Conservation (phyloP, 2,797 vertebrate genomes). For the Schizothorax lantsangensis region DNA sequence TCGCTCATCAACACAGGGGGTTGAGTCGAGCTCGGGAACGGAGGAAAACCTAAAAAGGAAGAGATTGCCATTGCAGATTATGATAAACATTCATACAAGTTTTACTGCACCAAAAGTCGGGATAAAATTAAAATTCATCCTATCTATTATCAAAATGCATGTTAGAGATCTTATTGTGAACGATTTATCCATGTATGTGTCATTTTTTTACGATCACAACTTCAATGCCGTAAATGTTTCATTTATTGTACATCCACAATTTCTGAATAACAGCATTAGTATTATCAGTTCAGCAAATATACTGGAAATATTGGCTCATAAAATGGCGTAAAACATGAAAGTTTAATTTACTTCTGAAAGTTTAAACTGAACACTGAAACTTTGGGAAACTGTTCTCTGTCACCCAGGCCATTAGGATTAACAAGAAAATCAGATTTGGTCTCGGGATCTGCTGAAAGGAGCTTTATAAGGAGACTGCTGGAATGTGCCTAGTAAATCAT, state of each 20-base stretch:
- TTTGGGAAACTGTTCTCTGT: constrained; percentile 44
- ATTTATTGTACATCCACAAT: neutral
- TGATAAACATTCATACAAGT: neutral
- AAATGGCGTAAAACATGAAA: neutral
- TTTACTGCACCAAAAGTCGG: neutral
- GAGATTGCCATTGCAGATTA: neutral
- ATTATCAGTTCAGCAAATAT: neutral
- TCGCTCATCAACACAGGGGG: constrained; percentile 87
- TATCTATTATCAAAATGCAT: neutral
- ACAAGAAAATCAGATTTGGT: constrained; percentile 78
- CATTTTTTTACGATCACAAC: neutral
- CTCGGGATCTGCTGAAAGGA: constrained; percentile 72
- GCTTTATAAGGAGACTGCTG: constrained; percentile 71
- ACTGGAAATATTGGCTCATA: neutral
- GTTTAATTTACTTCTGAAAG: neutral
- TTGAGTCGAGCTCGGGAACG: constrained; percentile 83
- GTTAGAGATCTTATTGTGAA: neutral
- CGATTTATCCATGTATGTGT: neutral
- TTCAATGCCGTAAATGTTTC: neutral
- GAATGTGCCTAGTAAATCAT: constrained; percentile 66
- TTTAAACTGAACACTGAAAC: neutral
- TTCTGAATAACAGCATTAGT: neutral
- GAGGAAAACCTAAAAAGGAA: constrained; percentile 78
- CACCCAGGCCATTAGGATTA: constrained; percentile 61
- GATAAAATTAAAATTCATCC: neutral